Conservation (phyloP, 2,113 vertebrate species). For the Oncorhynchus tshawytscha region DNA sequence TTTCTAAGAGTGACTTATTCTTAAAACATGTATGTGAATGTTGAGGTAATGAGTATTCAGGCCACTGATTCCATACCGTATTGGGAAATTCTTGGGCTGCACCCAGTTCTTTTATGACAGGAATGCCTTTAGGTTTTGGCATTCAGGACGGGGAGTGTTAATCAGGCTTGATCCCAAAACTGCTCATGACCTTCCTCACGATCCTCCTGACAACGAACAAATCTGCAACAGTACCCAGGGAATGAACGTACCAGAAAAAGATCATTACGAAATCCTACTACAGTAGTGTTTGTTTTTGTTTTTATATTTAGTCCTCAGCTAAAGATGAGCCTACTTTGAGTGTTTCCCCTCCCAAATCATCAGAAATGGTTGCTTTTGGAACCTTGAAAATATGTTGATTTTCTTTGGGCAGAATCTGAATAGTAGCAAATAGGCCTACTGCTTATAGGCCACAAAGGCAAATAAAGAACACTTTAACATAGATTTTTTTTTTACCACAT, state of each 20-base stretch:
- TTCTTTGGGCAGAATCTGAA: neutral
- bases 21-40: neutral
- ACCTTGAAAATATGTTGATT: neutral
- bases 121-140: neutral
- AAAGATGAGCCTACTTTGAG: too few species aligned
- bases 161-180: too few species aligned
- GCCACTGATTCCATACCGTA: neutral
- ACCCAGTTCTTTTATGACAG: neutral
- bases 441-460: neutral
- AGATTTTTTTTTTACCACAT: conserved; percentile 51
- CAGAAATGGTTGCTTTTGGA: too few species aligned
- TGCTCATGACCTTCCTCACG: too few species aligned
- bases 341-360: too few species aligned
- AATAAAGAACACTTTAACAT: neutral
- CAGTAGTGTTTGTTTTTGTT: too few species aligned
- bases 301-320: too few species aligned
- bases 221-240: too few species aligned
- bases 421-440: neutral
- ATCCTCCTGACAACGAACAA: too few species aligned
- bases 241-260: too few species aligned
- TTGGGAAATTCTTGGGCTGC: neutral
- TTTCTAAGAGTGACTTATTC: neutral
- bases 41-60: neutral
- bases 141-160: neutral
- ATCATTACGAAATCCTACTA: too few species aligned